phyloP scores from a whole-genome alignment of 2,113 vertebrate species.

The Geococcyx californianus region DNA sequence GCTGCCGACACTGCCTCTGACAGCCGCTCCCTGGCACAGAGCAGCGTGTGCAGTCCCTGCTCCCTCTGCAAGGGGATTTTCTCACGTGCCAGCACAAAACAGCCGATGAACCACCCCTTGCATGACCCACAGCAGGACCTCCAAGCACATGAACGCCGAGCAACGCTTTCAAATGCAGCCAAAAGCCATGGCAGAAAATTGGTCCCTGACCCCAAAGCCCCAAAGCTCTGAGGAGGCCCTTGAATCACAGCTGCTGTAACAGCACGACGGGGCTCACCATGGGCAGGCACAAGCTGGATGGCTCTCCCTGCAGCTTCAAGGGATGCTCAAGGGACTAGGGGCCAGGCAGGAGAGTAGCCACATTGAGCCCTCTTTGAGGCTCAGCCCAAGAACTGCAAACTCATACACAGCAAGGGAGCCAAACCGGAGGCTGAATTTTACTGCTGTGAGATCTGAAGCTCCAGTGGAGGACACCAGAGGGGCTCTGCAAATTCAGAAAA shows the following conservation, averaged over 20 bases:
- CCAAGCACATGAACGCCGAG: fast-evolving
- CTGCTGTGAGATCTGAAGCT: neutral
- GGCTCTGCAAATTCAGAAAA: neutral
- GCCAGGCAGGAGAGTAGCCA: too few species aligned
- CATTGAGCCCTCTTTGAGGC: too few species aligned
- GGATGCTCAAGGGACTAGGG: neutral
- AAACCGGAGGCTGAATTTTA: neutral
- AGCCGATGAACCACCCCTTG: neutral
- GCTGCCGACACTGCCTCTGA: neutral
- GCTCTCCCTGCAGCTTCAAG: neutral
- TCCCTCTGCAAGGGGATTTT: neutral
- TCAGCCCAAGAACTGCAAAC: fast-evolving
- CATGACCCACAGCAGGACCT: neutral
- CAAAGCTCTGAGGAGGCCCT: neutral
- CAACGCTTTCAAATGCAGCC: fast-evolving
- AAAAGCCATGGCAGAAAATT: neutral
- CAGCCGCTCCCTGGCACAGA: neutral
- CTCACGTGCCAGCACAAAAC: neutral
- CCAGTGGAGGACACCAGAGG: neutral
- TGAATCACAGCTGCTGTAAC: neutral
- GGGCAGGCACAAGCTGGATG: neutral
- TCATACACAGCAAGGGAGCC: neutral
- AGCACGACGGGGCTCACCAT: fast-evolving
- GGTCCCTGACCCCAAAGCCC: fast-evolving
- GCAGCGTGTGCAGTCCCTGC: fast-evolving